Conservation (phyloP, 1,140 invertebrate species). For the Nephila pilipes region DNA sequence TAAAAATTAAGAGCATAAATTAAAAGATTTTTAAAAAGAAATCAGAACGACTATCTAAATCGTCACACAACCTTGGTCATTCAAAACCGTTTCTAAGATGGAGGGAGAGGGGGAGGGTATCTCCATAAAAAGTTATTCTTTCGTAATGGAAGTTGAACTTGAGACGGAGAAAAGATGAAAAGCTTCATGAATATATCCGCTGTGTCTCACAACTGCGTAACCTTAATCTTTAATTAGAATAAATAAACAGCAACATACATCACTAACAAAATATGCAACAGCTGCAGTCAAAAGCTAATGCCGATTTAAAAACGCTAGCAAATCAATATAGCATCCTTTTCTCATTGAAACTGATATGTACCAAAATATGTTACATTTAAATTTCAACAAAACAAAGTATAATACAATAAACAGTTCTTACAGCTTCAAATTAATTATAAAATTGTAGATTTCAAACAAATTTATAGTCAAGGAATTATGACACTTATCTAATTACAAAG, state of each 20-base stretch:
- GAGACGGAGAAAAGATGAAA: conserved; percentile 14
- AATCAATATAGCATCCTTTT: not conserved
- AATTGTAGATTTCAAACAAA: too few species aligned
- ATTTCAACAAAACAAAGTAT: too few species aligned
- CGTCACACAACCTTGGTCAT: not conserved
- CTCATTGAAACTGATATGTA: too few species aligned
- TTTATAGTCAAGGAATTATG: too few species aligned
- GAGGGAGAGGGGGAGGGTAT: not conserved
- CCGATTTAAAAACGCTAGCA: not conserved
- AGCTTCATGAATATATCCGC: not conserved
- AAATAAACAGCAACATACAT: not conserved
- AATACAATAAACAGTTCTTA: too few species aligned
- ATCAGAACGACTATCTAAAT: not conserved
- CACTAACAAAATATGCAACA: not conserved
- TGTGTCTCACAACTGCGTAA: not conserved
- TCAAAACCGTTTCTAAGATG: not conserved
- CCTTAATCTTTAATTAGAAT: conserved; percentile 23
- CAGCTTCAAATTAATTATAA: too few species aligned
- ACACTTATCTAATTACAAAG: too few species aligned
- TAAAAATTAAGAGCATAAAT: too few species aligned
- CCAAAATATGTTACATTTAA: too few species aligned
- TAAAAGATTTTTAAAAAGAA: not conserved
- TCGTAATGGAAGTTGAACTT: not conserved
- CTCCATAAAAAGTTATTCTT: not conserved
- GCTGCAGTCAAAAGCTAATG: not conserved